Evolutionary conservation across 1,140 invertebrate species (phyloP), one percentile per base, ranked within the genome.

Genomic region (Oreohelix idahoensis): DNA sequence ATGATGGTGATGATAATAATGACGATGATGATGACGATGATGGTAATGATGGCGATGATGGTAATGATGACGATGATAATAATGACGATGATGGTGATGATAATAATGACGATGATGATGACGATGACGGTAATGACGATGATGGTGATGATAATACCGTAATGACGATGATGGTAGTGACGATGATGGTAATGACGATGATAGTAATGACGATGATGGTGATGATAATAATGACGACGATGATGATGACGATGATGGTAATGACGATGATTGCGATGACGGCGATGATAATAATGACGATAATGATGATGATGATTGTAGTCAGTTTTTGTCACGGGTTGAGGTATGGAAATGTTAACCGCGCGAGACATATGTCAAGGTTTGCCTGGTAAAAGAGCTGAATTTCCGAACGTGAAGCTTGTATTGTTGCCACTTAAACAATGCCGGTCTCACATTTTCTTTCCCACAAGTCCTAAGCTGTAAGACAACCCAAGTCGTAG

Each of bases 1-100:
- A n/a, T 58, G 53, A 58, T 58, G 53, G 53, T 58, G 53, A 58
- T 58, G 53, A 58, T 58, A n/a, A 58, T 58, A n/a, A 58, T 58
- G 53, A 58, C n/a, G 53, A 58, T 58, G 53, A 58, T 58, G 53
- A 58, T 58, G 53, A 58, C n/a, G 53, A n/a, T 58, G 53, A 58
- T 58, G 53, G n/a, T 58, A n/a, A 58, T 58, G 53, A n/a, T 58
- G 53, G 53, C n/a, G 53, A 58, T 58, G 53, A n/a, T 58, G 53
- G n/a, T 58, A n/a, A n/a, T 58, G 53, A n/a, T 58, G 53, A 58
- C n/a, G 53, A n/a, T 58, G 53, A 58, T 58, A n/a, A n/a, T 58
- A n/a, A n/a, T 58, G 53, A 58, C n/a, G 53, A n/a, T 58, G 53
- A n/a, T 58, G 53, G n/a, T 58, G 53, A n/a, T 58, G 53, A 58